Base-by-base conservation (phyloP, 2,888 invertebrate genomes). In the Leptinotarsa tumamoca region DNA sequence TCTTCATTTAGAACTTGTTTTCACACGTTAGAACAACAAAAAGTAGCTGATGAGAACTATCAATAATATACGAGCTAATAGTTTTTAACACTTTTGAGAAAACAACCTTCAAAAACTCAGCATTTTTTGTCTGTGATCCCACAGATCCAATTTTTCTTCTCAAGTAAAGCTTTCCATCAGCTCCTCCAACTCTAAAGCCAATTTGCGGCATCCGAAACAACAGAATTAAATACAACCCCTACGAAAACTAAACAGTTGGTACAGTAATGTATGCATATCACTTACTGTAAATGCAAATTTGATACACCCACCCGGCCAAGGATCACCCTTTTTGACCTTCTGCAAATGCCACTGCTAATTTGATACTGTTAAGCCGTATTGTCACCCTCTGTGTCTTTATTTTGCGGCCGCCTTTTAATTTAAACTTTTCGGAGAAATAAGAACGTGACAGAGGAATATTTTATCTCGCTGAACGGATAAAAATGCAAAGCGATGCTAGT, bases 321-420 rank as follows among this genome's bases (percentile, higher is more conserved):
- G 74, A 68, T 77, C 79, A 73, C 78, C 79, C 79, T 73, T 78
- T 78, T 76, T 78, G 87, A 87, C 87, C 87, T 87, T 87, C 84
- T 83, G 84, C 80, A 86, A 87, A 87, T 87, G 87, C 86, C 87
- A 85, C 83, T 83, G 84, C 86, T 87, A 87, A 87, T 87, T 87
- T 86, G 86, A 86, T 86, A 85, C 85, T 81, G 84, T 83, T 82
- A 80, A 80, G 78, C 79, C 77, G 79, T 81, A 81, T 80, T 84
- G 84, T 83, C 84, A 79, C 84, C 84, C 82, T 80, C 77, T 76
- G 70, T 72, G 82, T 84, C 83, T 84, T 83, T 82, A 84, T 83
- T 83, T 83, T 82, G 84, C 74, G 84, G 83, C 79, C 72, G 80
- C 81, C 81, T 81, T 84, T 83, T 84, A 83, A 84, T 85, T 85